Percentiles rank a stretch among this genome's conserved stretches.
phyloP scores from a whole-genome alignment of 1,140 invertebrate genomes.

The Branchinecta lynchi region DNA sequence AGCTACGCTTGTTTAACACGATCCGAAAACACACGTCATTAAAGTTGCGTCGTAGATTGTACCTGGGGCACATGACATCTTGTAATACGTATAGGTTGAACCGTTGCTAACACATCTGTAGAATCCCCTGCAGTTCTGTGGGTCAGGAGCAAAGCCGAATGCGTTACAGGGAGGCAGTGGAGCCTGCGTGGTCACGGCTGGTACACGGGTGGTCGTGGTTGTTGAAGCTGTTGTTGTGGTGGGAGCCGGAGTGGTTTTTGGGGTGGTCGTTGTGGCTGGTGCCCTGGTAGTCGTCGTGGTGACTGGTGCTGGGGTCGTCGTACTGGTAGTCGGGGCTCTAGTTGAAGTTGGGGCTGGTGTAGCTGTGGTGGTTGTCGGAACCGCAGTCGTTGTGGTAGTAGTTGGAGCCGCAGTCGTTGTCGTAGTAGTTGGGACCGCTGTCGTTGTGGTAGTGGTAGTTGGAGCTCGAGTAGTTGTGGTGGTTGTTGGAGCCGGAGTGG shows the following conservation, averaged over 20 bases:
- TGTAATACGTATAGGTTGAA: neutral
- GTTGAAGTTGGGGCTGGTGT: neutral
- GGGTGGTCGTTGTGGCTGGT: constrained; percentile 14
- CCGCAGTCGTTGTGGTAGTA: constrained; percentile 7
- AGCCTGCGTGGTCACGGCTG: neutral
- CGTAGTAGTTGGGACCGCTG: neutral
- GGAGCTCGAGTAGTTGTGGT: constrained; percentile 8
- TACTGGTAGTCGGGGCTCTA: neutral
- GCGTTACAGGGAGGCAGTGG: neutral
- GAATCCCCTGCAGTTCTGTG: constrained; percentile 24
- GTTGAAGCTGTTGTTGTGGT: constrained; percentile 8
- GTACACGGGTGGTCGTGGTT: neutral
- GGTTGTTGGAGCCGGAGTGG: constrained; percentile 12
- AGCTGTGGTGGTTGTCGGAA: constrained; percentile 1
- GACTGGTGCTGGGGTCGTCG: neutral
- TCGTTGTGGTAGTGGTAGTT: constrained; percentile 10
- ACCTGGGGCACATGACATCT: neutral
- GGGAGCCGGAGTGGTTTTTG: neutral
- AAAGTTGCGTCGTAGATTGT: neutral
- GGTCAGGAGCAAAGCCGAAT: constrained; percentile 26
- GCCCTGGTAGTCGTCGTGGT: neutral
- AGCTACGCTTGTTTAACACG: neutral
- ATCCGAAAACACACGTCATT: neutral
- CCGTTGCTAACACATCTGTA: constrained; percentile 24
- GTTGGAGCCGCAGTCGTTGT: neutral